Evolutionary conservation across 2,888 invertebrate genomes (phyloP).

Genomic region (Alloplasta piceator): DNA sequence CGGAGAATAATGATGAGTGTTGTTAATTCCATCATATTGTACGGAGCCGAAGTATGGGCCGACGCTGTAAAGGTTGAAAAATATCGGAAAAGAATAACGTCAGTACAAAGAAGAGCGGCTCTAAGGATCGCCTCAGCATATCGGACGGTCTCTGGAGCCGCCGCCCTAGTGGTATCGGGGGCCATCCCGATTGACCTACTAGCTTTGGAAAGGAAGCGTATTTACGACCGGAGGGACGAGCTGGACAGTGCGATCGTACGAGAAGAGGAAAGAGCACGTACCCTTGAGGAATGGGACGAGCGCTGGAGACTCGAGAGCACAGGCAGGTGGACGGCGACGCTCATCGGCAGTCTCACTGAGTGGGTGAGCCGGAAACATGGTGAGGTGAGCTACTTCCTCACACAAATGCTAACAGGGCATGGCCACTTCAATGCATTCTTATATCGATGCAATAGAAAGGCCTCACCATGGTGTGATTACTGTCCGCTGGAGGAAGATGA

Average conservation of each 20-base stretch:
- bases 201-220: constrained; percentile 50
- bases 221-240: constrained; percentile 15
- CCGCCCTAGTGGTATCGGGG: constrained; percentile 64
- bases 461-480: neutral
- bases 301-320: constrained; percentile 60
- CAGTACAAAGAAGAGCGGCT: constrained; percentile 62
- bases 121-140: constrained; percentile 61
- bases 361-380: too few relatives aligned
- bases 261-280: neutral
- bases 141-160: constrained; percentile 68
- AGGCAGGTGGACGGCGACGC: too few relatives aligned
- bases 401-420: too few relatives aligned
- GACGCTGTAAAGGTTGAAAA: constrained; percentile 49
- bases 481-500: neutral
- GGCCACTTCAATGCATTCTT: too few relatives aligned
- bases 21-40: constrained; percentile 61
- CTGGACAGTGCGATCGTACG: too few relatives aligned
- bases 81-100: constrained; percentile 59
- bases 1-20: constrained; percentile 55
- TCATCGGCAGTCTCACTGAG: too few relatives aligned
- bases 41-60: constrained; percentile 64
- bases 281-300: constrained; percentile 52
- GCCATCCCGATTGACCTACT: constrained; percentile 66
- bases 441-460: too few relatives aligned
- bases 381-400: too few relatives aligned